Percentiles rank a stretch among this genome's conserved stretches.
Conservation (phyloP, 2,113 vertebrate species). For the Pyrgilauda ruficollis region DNA sequence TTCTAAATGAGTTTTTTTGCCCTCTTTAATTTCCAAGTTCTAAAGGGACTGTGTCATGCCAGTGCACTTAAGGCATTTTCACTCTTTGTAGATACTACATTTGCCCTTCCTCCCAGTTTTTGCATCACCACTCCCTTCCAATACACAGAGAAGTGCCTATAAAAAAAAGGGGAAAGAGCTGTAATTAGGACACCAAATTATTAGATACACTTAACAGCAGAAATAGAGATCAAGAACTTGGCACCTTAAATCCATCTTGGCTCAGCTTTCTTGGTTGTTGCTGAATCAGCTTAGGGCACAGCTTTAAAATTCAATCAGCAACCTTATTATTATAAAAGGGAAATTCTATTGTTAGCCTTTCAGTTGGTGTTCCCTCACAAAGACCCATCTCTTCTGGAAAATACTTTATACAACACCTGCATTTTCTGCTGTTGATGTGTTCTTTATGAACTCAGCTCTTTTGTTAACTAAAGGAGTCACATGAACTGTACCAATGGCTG, state of each 20-base stretch:
- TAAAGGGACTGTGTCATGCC: not conserved
- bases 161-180: not conserved
- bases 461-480: not conserved
- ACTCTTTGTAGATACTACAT: not conserved
- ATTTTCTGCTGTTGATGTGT: not conserved
- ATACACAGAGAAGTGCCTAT: not conserved
- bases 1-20: rapidly evolving
- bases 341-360: not conserved
- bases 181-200: not conserved
- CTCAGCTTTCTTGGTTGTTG: not conserved
- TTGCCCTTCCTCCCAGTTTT: not conserved
- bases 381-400: not conserved
- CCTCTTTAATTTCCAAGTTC: not conserved
- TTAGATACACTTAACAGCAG: not conserved
- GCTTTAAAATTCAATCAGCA: not conserved
- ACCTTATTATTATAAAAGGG: not conserved
- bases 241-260: not conserved
- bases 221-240: not conserved
- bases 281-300: not conserved
- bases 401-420: not conserved
- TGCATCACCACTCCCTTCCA: not conserved
- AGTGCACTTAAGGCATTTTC: not conserved
- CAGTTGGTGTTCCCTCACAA: not conserved
- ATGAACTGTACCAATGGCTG: not conserved
- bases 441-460: not conserved